Percentiles rank a stretch among this genome's conserved stretches.
These are phyloP conservation scores for Pachypanchax playfairii DNA, from an alignment of 2,113 vertebrate species.

Conservation along the genomic window DNA sequence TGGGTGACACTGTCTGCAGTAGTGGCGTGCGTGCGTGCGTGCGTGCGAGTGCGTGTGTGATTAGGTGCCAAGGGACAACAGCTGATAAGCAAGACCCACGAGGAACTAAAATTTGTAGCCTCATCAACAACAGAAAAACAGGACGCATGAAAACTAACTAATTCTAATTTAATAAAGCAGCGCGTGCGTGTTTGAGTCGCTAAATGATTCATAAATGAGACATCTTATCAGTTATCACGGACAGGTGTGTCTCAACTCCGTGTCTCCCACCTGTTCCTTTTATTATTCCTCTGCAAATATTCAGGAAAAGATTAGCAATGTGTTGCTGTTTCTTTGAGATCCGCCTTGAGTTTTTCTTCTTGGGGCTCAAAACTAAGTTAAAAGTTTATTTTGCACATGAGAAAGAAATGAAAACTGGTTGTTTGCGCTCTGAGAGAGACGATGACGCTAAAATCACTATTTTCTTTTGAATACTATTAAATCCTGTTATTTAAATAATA, in stretches of 20 bases:
- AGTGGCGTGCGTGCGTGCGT: slow-evolving; percentile 47
- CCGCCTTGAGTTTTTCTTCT: slow-evolving; percentile 29
- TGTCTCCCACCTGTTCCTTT: slow-evolving; percentile 83
- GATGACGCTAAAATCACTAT: neutral
- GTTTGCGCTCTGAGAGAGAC: slow-evolving; percentile 14
- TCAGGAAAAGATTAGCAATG: slow-evolving; percentile 32
- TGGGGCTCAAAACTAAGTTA: slow-evolving; percentile 21
- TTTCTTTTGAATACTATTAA: too few relatives aligned
- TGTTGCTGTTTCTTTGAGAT: slow-evolving; percentile 81
- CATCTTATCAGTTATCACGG: slow-evolving; percentile 69
- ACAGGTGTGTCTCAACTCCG: slow-evolving; percentile 74
- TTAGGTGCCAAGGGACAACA: slow-evolving; percentile 71
- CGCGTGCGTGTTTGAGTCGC: slow-evolving; percentile 14
- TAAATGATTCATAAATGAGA: slow-evolving; percentile 61
- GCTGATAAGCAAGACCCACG: slow-evolving; percentile 67
- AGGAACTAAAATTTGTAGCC: slow-evolving; percentile 32
- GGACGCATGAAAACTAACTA: neutral
- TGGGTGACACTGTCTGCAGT: slow-evolving; percentile 53
- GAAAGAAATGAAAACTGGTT: slow-evolving; percentile 23
- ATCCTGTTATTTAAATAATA: too few relatives aligned
- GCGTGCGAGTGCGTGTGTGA: slow-evolving; percentile 3
- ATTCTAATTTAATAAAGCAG: neutral
- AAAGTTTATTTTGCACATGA: slow-evolving; percentile 48
- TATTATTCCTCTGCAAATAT: slow-evolving; percentile 77
- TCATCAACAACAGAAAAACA: slow-evolving; percentile 4